These are phyloP conservation scores for Alethe diademata DNA, from an alignment of 2,113 vertebrate genomes.

Conservation along the genomic window DNA sequence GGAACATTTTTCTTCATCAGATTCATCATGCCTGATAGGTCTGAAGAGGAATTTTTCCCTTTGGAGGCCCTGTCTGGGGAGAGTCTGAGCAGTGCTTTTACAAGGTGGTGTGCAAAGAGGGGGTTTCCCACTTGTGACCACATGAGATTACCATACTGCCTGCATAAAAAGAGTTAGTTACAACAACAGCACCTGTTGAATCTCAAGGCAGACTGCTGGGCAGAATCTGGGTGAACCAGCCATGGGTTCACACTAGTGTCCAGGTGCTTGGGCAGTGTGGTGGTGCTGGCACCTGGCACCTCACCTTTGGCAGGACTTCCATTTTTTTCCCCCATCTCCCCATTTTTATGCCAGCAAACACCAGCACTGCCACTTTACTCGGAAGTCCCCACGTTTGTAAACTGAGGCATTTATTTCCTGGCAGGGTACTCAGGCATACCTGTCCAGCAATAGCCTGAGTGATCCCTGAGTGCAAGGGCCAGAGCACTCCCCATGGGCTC, in stretches of 20 bases:
- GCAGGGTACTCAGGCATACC: not conserved
- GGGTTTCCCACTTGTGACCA: not conserved
- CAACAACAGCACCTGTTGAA: not conserved
- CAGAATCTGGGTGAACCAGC: not conserved
- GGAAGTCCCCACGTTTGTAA: accelerated
- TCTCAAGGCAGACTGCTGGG: not conserved
- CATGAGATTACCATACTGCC: not conserved
- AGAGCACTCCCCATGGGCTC: not conserved
- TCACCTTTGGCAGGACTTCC: not conserved
- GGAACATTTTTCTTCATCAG: not conserved
- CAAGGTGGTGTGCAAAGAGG: not conserved
- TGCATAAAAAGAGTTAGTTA: not conserved
- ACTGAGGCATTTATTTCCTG: not conserved
- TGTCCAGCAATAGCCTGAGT: not conserved
- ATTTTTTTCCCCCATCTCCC: not conserved
- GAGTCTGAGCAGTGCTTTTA: not conserved
- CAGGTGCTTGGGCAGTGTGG: not conserved
- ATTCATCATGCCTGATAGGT: not conserved
- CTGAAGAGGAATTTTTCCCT: not conserved
- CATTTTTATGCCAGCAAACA: not conserved
- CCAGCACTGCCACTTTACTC: not conserved
- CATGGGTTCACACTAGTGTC: not conserved
- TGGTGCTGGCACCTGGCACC: accelerated
- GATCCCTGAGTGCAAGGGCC: accelerated
- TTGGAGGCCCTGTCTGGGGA: not conserved